Evolutionary conservation across 2,888 invertebrate genomes (phyloP), one percentile per base, ranked within the genome.

Genomic region (Leucophenga maculata): DNA sequence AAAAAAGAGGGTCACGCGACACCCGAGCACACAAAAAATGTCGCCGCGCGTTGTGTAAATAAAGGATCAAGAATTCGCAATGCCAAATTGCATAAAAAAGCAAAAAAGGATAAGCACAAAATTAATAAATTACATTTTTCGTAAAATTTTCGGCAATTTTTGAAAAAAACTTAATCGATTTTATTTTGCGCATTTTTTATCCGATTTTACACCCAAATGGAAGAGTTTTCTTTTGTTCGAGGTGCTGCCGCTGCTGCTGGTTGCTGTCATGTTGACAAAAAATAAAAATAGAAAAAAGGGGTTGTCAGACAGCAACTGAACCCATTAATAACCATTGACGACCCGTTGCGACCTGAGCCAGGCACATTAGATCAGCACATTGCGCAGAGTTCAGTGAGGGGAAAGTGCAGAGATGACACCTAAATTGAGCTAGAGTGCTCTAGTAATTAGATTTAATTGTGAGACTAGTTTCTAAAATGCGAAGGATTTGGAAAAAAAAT

Each of bases 311-410:
- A 78, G 75, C 78, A 80, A 75, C 78, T 86, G 86, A 86, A 86
- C 86, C 86, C 85, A 86, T 85, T 86, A 85, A 86, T 80, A 78
- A 79, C 81, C 84, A 80, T 80, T 78, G 78, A 78, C 82, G 84
- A 86, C 85, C 86, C 81, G 48, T 32, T 6, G 46, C 22, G 48
- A 64, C 62, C 62, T 46, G 26, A 46, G 62, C 20, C 11, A 26
- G 6, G 18, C 50, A 50, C 50, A 31, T 57, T 39, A 39, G 39
- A 39, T 39, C 39, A 39, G 11, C 39, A 39, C 39, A 39, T 39
- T 39, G 39, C 8, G 11, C 8, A 8, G 39, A 39, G 39, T 39
- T 11, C 9, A 39, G 39, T 6, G 11, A 39, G 39, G 39, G 39
- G 39, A 39, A 39, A 39, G 39, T 22, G 16, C 26, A 59, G 20